These are phyloP conservation scores for Chironomus tentans DNA, from an alignment of 2,888 invertebrate species.

Conservation along the genomic window DNA sequence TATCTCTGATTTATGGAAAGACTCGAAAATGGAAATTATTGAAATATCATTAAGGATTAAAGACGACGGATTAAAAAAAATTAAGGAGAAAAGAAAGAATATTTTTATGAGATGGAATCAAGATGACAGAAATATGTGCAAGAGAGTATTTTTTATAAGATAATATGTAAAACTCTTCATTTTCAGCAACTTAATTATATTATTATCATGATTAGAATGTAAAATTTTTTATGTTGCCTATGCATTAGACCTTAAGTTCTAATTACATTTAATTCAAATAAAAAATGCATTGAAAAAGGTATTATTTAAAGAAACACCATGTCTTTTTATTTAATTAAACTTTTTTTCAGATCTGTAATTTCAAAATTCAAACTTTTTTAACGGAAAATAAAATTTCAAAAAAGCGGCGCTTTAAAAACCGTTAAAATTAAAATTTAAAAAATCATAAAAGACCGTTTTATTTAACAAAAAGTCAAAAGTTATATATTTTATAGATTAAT, in stretches of 20 bases:
- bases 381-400: too few relatives aligned
- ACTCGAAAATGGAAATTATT: not conserved
- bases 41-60: too few relatives aligned
- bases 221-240: constrained; percentile 21
- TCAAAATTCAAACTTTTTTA: too few relatives aligned
- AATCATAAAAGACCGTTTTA: too few relatives aligned
- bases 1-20: not conserved
- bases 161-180: not conserved
- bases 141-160: not conserved
- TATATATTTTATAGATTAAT: too few relatives aligned
- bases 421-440: too few relatives aligned
- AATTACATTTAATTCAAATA: not conserved
- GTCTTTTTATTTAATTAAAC: too few relatives aligned
- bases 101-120: not conserved
- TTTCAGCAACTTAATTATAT: not conserved
- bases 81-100: not conserved
- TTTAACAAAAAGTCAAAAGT: too few relatives aligned
- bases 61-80: not conserved
- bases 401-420: too few relatives aligned
- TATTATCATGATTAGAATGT: not conserved
- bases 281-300: too few relatives aligned
- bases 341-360: too few relatives aligned
- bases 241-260: not conserved
- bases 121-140: not conserved
- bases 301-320: too few relatives aligned